A percentile compares a stretch with the other conserved stretches of the same genome.
Conservation (phyloP, 1,140 invertebrate genomes). For the Lepidostoma basale region DNA sequence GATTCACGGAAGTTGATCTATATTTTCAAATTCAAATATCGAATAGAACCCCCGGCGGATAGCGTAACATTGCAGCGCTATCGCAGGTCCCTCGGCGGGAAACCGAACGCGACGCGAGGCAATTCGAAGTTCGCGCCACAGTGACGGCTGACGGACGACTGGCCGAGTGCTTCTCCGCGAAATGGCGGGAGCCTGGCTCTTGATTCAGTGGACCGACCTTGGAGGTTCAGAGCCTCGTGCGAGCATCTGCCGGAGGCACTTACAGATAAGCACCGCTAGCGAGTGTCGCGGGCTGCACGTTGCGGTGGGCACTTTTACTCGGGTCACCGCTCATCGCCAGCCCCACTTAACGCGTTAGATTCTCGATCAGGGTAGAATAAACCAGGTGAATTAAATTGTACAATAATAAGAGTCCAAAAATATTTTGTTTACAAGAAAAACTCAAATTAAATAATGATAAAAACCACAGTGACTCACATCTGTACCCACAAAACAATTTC, state of each 20-base stretch:
- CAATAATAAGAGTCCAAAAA: no score
- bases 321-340: not conserved
- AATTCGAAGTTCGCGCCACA: constrained; percentile 20
- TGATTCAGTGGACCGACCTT: constrained; percentile 3
- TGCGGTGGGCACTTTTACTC: not conserved
- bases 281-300: not conserved
- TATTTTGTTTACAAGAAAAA: no score
- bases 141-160: constrained; percentile 12
- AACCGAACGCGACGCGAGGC: not conserved
- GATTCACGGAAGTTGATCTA: no score
- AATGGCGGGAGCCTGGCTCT: not conserved
- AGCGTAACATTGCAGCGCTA: no score
- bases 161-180: not conserved
- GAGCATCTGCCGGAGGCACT: not conserved
- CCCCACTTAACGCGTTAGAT: not conserved
- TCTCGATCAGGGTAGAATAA: not conserved
- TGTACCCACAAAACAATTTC: no score
- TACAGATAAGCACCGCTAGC: not conserved
- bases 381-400: no score
- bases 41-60: no score
- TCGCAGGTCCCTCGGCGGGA: constrained; percentile 1
- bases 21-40: no score
- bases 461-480: no score
- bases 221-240: not conserved
- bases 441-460: no score